phyloP scores from a whole-genome alignment of 2,888 invertebrate genomes.

The Napeogenes inachia region DNA sequence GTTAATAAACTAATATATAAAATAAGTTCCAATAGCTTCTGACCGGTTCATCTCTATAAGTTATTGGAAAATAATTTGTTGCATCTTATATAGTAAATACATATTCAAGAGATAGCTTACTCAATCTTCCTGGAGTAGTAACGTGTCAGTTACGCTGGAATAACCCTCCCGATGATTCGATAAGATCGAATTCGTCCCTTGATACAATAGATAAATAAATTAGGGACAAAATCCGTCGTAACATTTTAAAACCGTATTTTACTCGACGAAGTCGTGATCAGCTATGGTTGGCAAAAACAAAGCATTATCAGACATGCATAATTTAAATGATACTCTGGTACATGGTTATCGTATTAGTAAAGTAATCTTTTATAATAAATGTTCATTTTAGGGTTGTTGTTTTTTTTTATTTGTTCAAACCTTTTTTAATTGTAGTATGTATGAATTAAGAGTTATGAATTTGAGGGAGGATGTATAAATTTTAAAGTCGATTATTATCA shows the following conservation, averaged over 20 bases:
- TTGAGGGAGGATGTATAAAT: too few relatives aligned
- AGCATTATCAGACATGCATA: constrained; percentile 41
- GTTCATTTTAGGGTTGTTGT: constrained; percentile 31
- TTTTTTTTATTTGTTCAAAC: background rate
- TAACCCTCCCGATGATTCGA: constrained; percentile 1
- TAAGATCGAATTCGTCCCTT: constrained; percentile 18
- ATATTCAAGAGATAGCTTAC: background rate
- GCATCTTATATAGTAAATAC: background rate
- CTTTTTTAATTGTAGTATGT: background rate
- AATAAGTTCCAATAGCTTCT: constrained; percentile 1
- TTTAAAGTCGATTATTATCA: too few relatives aligned
- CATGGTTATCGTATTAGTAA: constrained; percentile 40
- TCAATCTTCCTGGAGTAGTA: background rate
- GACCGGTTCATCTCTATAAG: background rate
- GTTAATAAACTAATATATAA: constrained; percentile 14
- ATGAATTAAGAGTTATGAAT: too few relatives aligned
- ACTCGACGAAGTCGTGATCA: constrained; percentile 47
- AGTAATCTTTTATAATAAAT: constrained; percentile 34
- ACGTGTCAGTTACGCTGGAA: constrained; percentile 3
- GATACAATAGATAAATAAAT: constrained; percentile 65
- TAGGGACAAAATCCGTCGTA: constrained; percentile 52
- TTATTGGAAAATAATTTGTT: too few relatives aligned
- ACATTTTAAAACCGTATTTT: constrained; percentile 54
- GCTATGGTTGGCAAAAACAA: constrained; percentile 60
- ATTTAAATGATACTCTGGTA: constrained; percentile 37